Conservation (phyloP, 2,888 invertebrate species). For the Glaucopsyche alexis region DNA sequence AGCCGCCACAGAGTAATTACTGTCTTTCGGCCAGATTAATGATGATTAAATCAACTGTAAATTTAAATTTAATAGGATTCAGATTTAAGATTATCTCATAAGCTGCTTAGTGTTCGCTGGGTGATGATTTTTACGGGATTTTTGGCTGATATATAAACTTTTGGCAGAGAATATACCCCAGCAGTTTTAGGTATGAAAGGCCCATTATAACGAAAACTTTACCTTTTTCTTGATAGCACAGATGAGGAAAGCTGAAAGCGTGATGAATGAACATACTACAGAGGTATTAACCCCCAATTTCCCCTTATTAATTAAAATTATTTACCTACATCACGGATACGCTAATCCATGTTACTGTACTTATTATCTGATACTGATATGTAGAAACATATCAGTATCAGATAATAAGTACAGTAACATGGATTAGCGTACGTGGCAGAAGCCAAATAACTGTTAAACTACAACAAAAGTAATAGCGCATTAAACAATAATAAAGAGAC, state of each 20-base stretch:
- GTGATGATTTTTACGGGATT: not conserved
- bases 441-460: not conserved
- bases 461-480: not conserved
- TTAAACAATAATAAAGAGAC: slow-evolving; percentile 5
- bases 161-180: too few relatives aligned
- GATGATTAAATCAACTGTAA: slow-evolving; percentile 20
- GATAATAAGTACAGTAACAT: too few relatives aligned
- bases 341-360: too few relatives aligned
- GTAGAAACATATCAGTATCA: too few relatives aligned
- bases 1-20: slow-evolving; percentile 38
- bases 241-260: not conserved
- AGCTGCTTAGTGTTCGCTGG: not conserved
- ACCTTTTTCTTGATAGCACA: too few relatives aligned
- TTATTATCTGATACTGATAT: too few relatives aligned
- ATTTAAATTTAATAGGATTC: slow-evolving; percentile 23
- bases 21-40: slow-evolving; percentile 30
- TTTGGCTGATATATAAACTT: not conserved
- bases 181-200: too few relatives aligned
- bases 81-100: not conserved
- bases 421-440: too few relatives aligned
- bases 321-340: too few relatives aligned
- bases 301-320: too few relatives aligned
- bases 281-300: too few relatives aligned
- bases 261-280: not conserved
- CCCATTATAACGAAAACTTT: too few relatives aligned